phyloP scores from a whole-genome alignment of 2,888 invertebrate genomes.

The Drosophila anceps region DNA sequence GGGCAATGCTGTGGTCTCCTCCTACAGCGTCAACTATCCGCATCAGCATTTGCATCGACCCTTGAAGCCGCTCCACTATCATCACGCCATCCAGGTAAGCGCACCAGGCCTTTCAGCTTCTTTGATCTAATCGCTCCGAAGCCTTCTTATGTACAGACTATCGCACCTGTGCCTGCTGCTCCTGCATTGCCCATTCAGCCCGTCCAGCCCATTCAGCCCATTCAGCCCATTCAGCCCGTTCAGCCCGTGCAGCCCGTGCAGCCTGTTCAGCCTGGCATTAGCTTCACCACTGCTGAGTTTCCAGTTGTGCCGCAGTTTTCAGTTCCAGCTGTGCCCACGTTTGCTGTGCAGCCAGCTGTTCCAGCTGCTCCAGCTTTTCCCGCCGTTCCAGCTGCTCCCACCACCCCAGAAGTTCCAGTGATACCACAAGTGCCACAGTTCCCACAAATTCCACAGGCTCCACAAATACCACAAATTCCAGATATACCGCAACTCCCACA shows the following conservation, averaged over 20 bases:
- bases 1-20: conserved; percentile 82
- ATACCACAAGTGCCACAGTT: conserved; percentile 36
- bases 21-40: conserved; percentile 83
- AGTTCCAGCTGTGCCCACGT: conserved; percentile 58
- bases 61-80: conserved; percentile 65
- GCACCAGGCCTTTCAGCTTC: not conserved
- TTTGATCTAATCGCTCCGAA: conserved; percentile 26
- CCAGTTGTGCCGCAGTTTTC: conserved; percentile 46
- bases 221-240: conserved; percentile 25
- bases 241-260: conserved; percentile 37
- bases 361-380: conserved; percentile 16
- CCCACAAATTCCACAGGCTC: conserved; percentile 35
- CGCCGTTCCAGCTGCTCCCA: conserved; percentile 50
- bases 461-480: conserved; percentile 37
- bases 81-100: conserved; percentile 60
- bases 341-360: conserved; percentile 53
- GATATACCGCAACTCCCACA: conserved; percentile 22
- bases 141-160: conserved; percentile 60
- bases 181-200: conserved; percentile 25
- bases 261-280: conserved; percentile 44
- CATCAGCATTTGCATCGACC: conserved; percentile 77
- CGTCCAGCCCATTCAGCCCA: not conserved
- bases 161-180: conserved; percentile 37
- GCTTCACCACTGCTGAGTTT: conserved; percentile 50
- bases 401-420: conserved; percentile 46